A percentile compares a stretch with the other conserved stretches of the same genome.
Evolutionary conservation across 2,797 vertebrate genomes (phyloP).

Genomic region (Rhadinocentrus ornatus): DNA sequence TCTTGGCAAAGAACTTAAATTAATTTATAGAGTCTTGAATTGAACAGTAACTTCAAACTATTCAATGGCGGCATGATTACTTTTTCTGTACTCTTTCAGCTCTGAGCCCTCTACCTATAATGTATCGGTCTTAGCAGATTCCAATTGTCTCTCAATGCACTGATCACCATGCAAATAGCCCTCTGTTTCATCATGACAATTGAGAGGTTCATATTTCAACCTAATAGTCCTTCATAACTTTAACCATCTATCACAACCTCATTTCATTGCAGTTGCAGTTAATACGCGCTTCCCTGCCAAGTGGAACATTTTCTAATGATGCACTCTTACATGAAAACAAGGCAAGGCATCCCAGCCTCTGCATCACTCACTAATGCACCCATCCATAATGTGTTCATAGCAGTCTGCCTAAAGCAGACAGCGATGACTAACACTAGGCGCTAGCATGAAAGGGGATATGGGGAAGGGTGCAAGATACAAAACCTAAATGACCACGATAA

Average conservation of each 20-base stretch:
- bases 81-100: slow-evolving; percentile 77
- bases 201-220: slow-evolving; percentile 90
- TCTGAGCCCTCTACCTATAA: slow-evolving; percentile 75
- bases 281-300: slow-evolving; percentile 87
- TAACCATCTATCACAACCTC: slow-evolving; percentile 93
- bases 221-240: slow-evolving; percentile 91
- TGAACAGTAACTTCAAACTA: slow-evolving; percentile 75
- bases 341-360: slow-evolving; percentile 81
- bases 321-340: slow-evolving; percentile 89
- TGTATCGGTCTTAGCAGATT: slow-evolving; percentile 81
- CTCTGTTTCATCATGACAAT: slow-evolving; percentile 89
- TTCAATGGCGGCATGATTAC: slow-evolving; percentile 78
- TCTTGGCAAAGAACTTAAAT: slow-evolving; percentile 66
- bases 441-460: slow-evolving; percentile 69
- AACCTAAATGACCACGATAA: slow-evolving; percentile 84
- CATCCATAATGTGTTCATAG: slow-evolving; percentile 89
- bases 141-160: slow-evolving; percentile 85
- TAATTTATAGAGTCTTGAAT: slow-evolving; percentile 71
- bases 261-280: slow-evolving; percentile 88
- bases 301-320: slow-evolving; percentile 91
- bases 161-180: slow-evolving; percentile 86
- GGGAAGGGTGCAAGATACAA: slow-evolving; percentile 76
- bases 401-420: slow-evolving; percentile 84
- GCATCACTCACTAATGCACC: slow-evolving; percentile 90
- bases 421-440: slow-evolving; percentile 75